Percentiles rank a stretch among this genome's conserved stretches.
Evolutionary conservation across 2,888 invertebrate genomes (phyloP).

Genomic region (Hirtodrosophila alboralis): DNA sequence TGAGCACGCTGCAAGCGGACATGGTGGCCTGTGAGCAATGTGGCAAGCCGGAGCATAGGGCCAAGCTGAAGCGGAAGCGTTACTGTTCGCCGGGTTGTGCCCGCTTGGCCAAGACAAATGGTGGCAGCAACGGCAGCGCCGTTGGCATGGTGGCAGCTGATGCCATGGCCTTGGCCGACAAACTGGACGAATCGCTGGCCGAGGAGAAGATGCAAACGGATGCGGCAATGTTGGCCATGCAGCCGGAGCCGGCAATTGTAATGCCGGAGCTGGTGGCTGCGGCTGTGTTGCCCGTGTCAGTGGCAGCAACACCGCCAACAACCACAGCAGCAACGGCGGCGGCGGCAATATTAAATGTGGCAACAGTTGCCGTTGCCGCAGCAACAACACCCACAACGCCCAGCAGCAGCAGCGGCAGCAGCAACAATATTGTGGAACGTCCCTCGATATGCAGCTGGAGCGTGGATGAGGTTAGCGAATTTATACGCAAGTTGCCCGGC

Average conservation of each 20-base stretch:
- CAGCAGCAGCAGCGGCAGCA: slow-evolving; percentile 6
- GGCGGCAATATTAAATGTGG: slow-evolving; percentile 6
- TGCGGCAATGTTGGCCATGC: slow-evolving; percentile 16
- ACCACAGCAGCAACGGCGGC: slow-evolving; percentile 4
- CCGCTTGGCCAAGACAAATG: slow-evolving; percentile 81
- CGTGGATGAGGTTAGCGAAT: slow-evolving; percentile 94
- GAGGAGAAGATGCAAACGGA: slow-evolving; percentile 74
- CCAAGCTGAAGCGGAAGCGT: slow-evolving; percentile 90
- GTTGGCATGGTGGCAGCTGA: slow-evolving; percentile 52
- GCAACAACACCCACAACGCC: slow-evolving; percentile 1
- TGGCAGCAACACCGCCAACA: slow-evolving; percentile 10
- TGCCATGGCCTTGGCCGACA: slow-evolving; percentile 58
- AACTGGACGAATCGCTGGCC: slow-evolving; percentile 70
- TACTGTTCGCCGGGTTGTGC: slow-evolving; percentile 91
- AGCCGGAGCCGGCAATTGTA: slow-evolving; percentile 19
- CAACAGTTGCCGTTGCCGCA: no score
- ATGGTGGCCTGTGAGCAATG: slow-evolving; percentile 88
- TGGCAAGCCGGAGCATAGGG: slow-evolving; percentile 87
- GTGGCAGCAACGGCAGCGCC: slow-evolving; percentile 36
- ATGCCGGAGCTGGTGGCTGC: slow-evolving; percentile 18
- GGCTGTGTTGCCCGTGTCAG: slow-evolving; percentile 9
- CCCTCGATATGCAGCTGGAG: slow-evolving; percentile 85
- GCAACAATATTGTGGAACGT: slow-evolving; percentile 58
- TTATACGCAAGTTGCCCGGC: slow-evolving; percentile 94
- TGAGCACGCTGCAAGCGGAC: slow-evolving; percentile 68